Base-by-base conservation (phyloP, 2,797 vertebrate genomes). In the Gymnoscopelus microlampas region DNA sequence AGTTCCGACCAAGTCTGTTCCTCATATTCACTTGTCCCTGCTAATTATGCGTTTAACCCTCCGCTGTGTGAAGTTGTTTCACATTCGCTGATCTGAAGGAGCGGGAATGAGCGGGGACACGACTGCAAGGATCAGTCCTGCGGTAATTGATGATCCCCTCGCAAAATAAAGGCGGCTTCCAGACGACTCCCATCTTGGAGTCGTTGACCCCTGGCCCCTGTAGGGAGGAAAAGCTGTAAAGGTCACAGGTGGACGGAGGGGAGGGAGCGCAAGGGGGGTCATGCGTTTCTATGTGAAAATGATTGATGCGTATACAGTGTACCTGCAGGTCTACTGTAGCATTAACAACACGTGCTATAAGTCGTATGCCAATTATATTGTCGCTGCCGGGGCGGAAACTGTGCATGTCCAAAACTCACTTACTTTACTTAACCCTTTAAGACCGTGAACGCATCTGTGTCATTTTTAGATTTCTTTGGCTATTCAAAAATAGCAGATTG, bases 141-240 rank as follows among this genome's bases (percentile, higher is more conserved):
- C 85, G 89, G 93, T 92, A 92, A 89, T 84, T 92, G 91, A 94
- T 95, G 95, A 92, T 82, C 87, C 88, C 91, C 87, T 82, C 81
- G 58, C 26, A 83, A 92, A 92, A 84, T 70, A 75, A 88, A 84
- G 77, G 87, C 80, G 70, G 74, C 85, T 76, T 83, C 71, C 77
- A 60, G 78, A 74, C 74, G 71, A 63, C 59, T 1, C 61, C 24
- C 11, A 60, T 70, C 77, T 76, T 70, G 53, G 48, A 83, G 81
- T 71, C 58, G 78, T 80, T 85, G 87, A 91, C 87, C 84, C 83
- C 57, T 85, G 81, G 87, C 80, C 83, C 69, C 60, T 65, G 66
- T 50, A 12, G 11, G 23, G 51, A 26, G 63, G 24, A 69, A 70
- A 3, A 19, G 6, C 15, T 2, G 10, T 35, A 60, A 63, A 68